Base-by-base conservation (phyloP, 1,140 invertebrate genomes). In the Temnothorax longispinosus region DNA sequence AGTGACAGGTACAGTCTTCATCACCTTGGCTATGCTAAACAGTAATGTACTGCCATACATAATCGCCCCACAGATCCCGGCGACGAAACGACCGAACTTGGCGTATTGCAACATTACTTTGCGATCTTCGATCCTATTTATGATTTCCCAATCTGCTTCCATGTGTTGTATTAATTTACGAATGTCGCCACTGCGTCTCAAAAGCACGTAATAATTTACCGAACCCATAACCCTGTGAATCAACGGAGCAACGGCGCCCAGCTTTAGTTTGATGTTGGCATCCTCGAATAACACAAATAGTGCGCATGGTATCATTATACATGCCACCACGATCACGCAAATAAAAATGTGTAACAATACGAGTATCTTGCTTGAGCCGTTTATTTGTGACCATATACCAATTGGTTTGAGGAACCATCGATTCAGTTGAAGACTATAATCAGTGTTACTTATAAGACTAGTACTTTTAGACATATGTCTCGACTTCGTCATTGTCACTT, bases 151-250 rank as follows among this genome's bases (percentile, higher is more conserved):
- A 76, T 94, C 94, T 15, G 84, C 41, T 4, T 92, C 89, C 10
- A 94, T 84, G 13, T 91, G 81, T n/a, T 86, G 32, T 7, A 94
- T 62, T 62, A 92, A 94, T 10, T 75, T 56, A 0, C 82, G 81
- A 58, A 94, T 93, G 0, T 94, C 87, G 0, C 69, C 3, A 3
- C 77, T 85, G 13, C 84, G 87, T 0, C 74, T 50, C 0, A 93
- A 72, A 0, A 94, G 32, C 1, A 65, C 91, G 7, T 69, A 89
- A 13, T 94, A 94, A 67, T 94, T 94, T 3, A 86, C 10, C 3
- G 91, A 87, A 0, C 91, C 91, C 91, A 94, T 94, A 3, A 91
- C 3, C 21, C 90, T 89, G 75, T 94, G 92, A 47, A 90, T 89
- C 35, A 94, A 44, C 0, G 94, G 91, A 3, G 91, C 93, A 0